A percentile compares a stretch with the other conserved stretches of the same genome.
Conservation (phyloP, 2,888 invertebrate species). For the Cryptus armator region DNA sequence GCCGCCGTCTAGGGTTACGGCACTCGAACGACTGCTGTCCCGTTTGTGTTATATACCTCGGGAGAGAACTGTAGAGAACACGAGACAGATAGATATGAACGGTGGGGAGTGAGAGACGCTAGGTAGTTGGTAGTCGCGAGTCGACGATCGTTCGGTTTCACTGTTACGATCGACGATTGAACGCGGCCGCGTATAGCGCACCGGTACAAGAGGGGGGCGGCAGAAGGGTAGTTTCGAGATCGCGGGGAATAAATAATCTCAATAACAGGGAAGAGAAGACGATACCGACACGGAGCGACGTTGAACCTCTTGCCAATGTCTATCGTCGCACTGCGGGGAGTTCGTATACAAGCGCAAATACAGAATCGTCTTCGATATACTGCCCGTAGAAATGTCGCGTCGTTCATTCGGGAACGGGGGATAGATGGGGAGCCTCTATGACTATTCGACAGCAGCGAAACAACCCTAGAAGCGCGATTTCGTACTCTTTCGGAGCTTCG, state of each 20-base stretch:
- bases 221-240: conserved; percentile 52
- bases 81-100: conserved; percentile 58
- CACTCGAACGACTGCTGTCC: conserved; percentile 62
- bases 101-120: conserved; percentile 35
- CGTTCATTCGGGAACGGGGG: background rate
- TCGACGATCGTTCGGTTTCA: conserved; percentile 68
- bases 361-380: conserved; percentile 7
- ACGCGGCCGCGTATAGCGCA: conserved; percentile 44
- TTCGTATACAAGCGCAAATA: conserved; percentile 13
- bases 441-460: conserved; percentile 23
- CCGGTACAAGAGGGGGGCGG: background rate
- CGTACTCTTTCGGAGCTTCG: background rate
- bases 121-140: conserved; percentile 62
- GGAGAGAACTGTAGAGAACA: conserved; percentile 9
- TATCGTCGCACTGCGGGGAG: conserved; percentile 17
- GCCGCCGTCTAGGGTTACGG: conserved; percentile 61
- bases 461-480: conserved; percentile 32
- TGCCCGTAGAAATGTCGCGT: conserved; percentile 4
- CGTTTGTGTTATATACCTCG: conserved; percentile 47
- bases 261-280: conserved; percentile 54
- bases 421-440: background rate
- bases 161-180: conserved; percentile 69
- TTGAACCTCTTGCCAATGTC: conserved; percentile 52
- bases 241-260: conserved; percentile 64
- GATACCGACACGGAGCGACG: conserved; percentile 23